Conservation (phyloP, 1,140 invertebrate species). For the Drosophila serrata region DNA sequence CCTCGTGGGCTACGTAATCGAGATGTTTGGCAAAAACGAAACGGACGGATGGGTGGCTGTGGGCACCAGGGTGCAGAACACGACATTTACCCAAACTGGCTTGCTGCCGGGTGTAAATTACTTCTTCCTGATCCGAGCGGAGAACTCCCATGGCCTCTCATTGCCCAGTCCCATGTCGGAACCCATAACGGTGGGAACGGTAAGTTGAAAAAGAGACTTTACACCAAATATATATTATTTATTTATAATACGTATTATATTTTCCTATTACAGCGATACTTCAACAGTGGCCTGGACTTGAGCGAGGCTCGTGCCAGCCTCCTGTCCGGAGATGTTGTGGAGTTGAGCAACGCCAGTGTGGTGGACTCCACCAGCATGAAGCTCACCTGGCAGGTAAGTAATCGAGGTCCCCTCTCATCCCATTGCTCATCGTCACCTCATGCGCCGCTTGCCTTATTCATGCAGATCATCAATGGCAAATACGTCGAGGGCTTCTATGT, state of each 20-base stretch:
- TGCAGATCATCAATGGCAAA: slow-evolving; percentile 87
- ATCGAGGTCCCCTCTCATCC: not conserved
- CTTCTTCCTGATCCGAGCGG: slow-evolving; percentile 93
- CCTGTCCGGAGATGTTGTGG: slow-evolving; percentile 90
- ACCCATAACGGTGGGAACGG: slow-evolving; percentile 86
- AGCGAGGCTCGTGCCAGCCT: slow-evolving; percentile 89
- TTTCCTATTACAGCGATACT: slow-evolving; percentile 57
- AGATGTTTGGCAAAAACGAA: slow-evolving; percentile 87
- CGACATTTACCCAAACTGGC: slow-evolving; percentile 89
- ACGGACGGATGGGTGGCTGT: slow-evolving; percentile 87
- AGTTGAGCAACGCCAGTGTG: slow-evolving; percentile 92
- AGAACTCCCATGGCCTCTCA: slow-evolving; percentile 94
- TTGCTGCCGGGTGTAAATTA: slow-evolving; percentile 92
- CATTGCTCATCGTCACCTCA: slow-evolving; percentile 38
- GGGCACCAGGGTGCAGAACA: slow-evolving; percentile 87
- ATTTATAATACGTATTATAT: not conserved
- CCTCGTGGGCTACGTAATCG: slow-evolving; percentile 93
- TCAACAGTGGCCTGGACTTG: slow-evolving; percentile 87
- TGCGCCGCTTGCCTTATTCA: slow-evolving; percentile 39
- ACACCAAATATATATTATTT: not conserved
- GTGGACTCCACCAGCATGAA: slow-evolving; percentile 93
- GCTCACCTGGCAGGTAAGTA: slow-evolving; percentile 92
- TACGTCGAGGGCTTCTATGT: slow-evolving; percentile 89
- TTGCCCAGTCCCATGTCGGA: slow-evolving; percentile 90
- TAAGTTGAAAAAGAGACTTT: slow-evolving; percentile 47